Evolutionary conservation across 1,140 invertebrate genomes (phyloP), one percentile per base, ranked within the genome.

Genomic region (Drosophila pectinifera): DNA sequence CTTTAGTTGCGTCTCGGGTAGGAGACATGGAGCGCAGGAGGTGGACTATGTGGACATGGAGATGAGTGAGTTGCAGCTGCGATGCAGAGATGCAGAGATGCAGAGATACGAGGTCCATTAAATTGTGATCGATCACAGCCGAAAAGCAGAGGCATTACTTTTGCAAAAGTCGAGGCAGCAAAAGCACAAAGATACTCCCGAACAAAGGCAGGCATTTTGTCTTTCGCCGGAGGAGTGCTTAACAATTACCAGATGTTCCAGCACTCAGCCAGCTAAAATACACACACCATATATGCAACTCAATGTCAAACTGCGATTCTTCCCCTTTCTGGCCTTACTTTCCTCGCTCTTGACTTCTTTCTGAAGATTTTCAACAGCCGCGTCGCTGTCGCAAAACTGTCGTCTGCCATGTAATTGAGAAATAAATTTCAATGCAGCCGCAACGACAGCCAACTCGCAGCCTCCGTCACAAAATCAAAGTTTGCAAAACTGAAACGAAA

Each of bases 181-280:
- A 54, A 55, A 42, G 58, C 77, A 63, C 64, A 65, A 38, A 82
- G 72, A 75, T 74, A 16, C 38, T 16, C 18, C 13, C 49, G 75
- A 86, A 89, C 84, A 89, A 89, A 89, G 84, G 56, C 48, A 42
- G 56, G 80, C 84, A 89, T 89, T 89, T 89, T 89, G 67, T 73
- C 80, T 84, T 78, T 31, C 20, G 18, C 28, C 28, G 7, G 65
- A 64, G 54, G 51, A 68, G 76, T 55, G 36, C 53, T 89, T 89
- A 89, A 89, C 84, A 89, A 89, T 89, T 84, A 84, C 80, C 84
- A 89, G 84, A 89, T 89, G 84, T 88, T 88, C 46, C 18, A 13
- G 39, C 63, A 55, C 69, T 64, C 70, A 56, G 42, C 31, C 43
- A 55, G 61, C 64, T 56, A 43, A 76, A 78, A 78, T 76, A 80